A percentile compares a stretch with the other conserved stretches of the same genome.
These are phyloP conservation scores for Planococcus citri DNA, from an alignment of 1,140 invertebrate genomes.

Conservation along the genomic window DNA sequence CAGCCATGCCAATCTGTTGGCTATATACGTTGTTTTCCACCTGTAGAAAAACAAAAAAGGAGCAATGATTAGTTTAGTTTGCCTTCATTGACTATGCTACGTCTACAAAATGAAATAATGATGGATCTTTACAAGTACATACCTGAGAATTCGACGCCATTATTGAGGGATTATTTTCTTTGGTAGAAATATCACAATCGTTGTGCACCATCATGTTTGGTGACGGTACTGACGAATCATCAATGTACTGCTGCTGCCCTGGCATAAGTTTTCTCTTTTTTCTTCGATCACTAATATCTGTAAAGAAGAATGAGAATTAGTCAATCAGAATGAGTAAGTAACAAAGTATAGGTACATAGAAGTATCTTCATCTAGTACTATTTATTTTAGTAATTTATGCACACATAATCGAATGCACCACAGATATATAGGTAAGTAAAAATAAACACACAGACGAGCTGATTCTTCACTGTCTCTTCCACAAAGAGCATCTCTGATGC, in stretches of 20 bases:
- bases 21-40: conserved; percentile 6
- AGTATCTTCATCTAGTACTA: too few relatives aligned
- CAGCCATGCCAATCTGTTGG: neutral
- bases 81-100: too few relatives aligned
- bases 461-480: too few relatives aligned
- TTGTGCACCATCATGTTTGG: conserved; percentile 1
- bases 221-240: neutral
- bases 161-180: conserved; percentile 5
- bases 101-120: too few relatives aligned
- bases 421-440: too few relatives aligned
- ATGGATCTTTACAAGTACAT: neutral
- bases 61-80: too few relatives aligned
- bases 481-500: too few relatives aligned
- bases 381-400: too few relatives aligned
- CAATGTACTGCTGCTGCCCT: neutral
- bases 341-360: too few relatives aligned
- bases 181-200: conserved; percentile 18
- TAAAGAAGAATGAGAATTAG: neutral
- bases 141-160: neutral
- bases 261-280: neutral
- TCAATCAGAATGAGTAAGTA: too few relatives aligned
- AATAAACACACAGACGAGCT: too few relatives aligned
- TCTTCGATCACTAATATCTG: conserved; percentile 12
- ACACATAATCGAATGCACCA: too few relatives aligned
- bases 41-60: neutral